phyloP scores from a whole-genome alignment of 2,888 invertebrate genomes.

The Argynnis bischoffii region DNA sequence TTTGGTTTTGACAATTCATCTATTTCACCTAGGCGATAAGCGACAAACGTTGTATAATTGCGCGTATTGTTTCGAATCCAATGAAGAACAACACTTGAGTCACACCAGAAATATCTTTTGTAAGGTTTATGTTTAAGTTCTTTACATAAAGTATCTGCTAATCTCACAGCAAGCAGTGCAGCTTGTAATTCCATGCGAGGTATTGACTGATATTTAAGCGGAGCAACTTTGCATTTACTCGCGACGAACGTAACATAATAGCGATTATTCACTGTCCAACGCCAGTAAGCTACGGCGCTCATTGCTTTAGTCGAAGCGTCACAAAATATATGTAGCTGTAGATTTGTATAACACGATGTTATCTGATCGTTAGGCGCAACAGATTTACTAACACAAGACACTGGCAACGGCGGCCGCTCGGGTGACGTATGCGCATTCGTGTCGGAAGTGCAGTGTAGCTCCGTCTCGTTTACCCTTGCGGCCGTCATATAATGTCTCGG shows the following conservation, averaged over 20 bases:
- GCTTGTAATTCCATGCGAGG: slow-evolving; percentile 38
- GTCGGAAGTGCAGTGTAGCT: not conserved
- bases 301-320: slow-evolving; percentile 25
- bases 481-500: not conserved
- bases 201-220: slow-evolving; percentile 28
- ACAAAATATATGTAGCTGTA: slow-evolving; percentile 34
- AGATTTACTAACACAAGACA: too few species aligned
- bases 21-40: slow-evolving; percentile 35
- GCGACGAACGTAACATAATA: slow-evolving; percentile 22
- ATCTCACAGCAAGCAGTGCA: slow-evolving; percentile 34
- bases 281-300: slow-evolving; percentile 32
- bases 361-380: not conserved
- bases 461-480: slow-evolving; percentile 4
- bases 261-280: slow-evolving; percentile 26
- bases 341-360: not conserved
- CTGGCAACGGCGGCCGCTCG: too few species aligned
- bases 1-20: slow-evolving; percentile 28
- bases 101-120: slow-evolving; percentile 36
- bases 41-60: slow-evolving; percentile 33
- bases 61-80: slow-evolving; percentile 24
- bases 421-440: too few species aligned
- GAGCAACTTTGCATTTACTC: slow-evolving; percentile 33
- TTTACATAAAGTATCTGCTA: slow-evolving; percentile 14
- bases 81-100: slow-evolving; percentile 40
- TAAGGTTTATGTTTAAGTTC: too few species aligned